Evolutionary conservation across 2,888 invertebrate genomes (phyloP).

Genomic region (Atethmia centrago): DNA sequence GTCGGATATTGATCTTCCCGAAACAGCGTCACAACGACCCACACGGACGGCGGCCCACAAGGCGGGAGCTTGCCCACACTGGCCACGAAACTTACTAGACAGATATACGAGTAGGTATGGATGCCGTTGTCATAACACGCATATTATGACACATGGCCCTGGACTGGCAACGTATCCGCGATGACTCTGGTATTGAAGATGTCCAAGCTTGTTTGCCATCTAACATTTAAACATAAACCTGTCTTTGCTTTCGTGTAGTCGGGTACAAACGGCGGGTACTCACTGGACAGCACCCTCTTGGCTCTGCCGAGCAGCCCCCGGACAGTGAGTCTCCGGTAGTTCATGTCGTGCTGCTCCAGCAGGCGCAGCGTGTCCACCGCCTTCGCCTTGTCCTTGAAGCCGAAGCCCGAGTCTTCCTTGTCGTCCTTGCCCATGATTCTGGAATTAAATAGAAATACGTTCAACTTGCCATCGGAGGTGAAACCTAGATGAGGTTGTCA

Average conservation of each 20-base stretch:
- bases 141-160: not conserved
- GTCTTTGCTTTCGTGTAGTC: not conserved
- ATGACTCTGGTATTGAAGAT: not conserved
- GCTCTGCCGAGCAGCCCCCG: constrained; percentile 86
- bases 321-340: constrained; percentile 92
- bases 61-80: not conserved
- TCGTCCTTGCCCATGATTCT: constrained; percentile 87
- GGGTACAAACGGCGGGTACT: constrained; percentile 48
- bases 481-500: too few species aligned
- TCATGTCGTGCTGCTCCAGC: constrained; percentile 91
- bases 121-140: not conserved
- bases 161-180: not conserved
- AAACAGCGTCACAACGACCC: not conserved
- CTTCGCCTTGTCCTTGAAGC: constrained; percentile 93
- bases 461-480: not conserved
- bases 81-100: not conserved
- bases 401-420: constrained; percentile 92
- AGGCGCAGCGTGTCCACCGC: constrained; percentile 92
- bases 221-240: not conserved
- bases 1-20: not conserved
- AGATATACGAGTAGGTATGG: not conserved
- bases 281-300: constrained; percentile 76
- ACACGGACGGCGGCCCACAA: not conserved
- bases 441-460: not conserved
- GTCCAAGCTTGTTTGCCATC: not conserved